phyloP scores from a whole-genome alignment of 2,113 vertebrate species.

The Oryctolagus cuniculus region mOryCun1.1 NC_091436.1:165770501-165771000 shows the following conservation, averaged over 20 bases:
- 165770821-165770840: neutral
- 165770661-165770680: too few relatives aligned
- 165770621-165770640: too few relatives aligned
- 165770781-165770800: neutral
- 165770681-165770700: too few relatives aligned
- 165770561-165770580: too few relatives aligned
- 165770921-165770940: fast-evolving
- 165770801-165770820: neutral
- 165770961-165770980: neutral
- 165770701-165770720: neutral
- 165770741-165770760: neutral
- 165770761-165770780: neutral
- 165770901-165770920: neutral
- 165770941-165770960: neutral
- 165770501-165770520: too few relatives aligned
- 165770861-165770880: neutral
- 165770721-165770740: neutral
- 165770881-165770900: neutral
- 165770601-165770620: too few relatives aligned
- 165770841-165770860: neutral
- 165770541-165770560: too few relatives aligned
- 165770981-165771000: neutral
- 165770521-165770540: too few relatives aligned
- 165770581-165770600: too few relatives aligned
- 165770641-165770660: too few relatives aligned